Evolutionary conservation across 2,888 invertebrate species (phyloP), one percentile per base, ranked within the genome.

Genomic region (Deilephila porcellus): DNA sequence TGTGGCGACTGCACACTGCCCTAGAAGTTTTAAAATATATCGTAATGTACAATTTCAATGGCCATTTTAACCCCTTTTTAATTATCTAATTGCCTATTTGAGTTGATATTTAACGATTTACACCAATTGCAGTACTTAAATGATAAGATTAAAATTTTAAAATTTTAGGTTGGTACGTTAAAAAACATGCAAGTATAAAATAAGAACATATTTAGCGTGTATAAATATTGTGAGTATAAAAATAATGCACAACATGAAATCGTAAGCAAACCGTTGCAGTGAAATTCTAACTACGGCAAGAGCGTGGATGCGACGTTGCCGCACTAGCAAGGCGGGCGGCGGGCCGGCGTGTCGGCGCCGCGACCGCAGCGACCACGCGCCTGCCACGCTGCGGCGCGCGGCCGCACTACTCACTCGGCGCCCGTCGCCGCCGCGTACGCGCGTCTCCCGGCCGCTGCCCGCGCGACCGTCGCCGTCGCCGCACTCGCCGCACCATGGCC

Each of bases 351-450:
- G 71, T 80, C 80, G 77, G 77, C 76, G 78, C 78, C 76, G 78
- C 78, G 76, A 73, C 73, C 75, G 14, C 72, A n/a, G 34, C 64
- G 64, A 74, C 75, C 76, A 78, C 85, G 86, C 82, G 79, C 81
- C 83, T 84, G 90, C 89, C 81, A 89, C 86, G 86, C 87, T 88
- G 87, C 90, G 84, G 83, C 90, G 88, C 85, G 83, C 83, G 81
- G 83, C 88, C 88, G 81, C 85, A 79, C 84, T 88, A 76, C 84
- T 78, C 83, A 80, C 75, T 81, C 81, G 82, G 77, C 86, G 86
- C 79, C 83, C 85, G 80, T 20, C 67, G 67, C 52, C 67, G 67
- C 52, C 67, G 67, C 67, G 67, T 45, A 67, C 78, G 78, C 83
- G 80, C 81, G 83, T 78, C 79, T 80, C 77, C 82, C 77, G 82